A percentile compares a stretch with the other conserved stretches of the same genome.
Conservation (phyloP, 1,140 invertebrate species). For the Bradynema listronoti region DNA sequence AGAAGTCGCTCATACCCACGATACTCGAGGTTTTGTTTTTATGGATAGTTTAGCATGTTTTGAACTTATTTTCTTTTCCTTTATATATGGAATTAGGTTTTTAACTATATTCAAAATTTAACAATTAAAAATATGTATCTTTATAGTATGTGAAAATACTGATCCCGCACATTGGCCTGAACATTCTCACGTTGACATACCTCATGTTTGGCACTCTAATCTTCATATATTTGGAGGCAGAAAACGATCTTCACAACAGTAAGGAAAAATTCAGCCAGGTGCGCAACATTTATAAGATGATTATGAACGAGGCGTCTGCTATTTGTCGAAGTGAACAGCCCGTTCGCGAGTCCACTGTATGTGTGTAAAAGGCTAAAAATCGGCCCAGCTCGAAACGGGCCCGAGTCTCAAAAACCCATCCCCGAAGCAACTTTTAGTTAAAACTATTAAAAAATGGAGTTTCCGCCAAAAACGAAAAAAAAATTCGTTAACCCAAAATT, state of each 20-base stretch:
- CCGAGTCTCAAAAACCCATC: no score
- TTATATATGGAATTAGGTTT: no score
- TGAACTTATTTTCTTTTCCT: no score
- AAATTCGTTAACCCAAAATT: not conserved
- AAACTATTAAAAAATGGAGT: not conserved
- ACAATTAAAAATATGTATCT: no score
- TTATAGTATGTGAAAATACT: no score
- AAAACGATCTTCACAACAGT: conserved; percentile 47
- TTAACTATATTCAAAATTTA: no score
- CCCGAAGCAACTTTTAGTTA: no score
- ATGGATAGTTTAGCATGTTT: no score
- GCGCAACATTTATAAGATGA: conserved; percentile 40
- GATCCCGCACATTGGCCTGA: conserved; percentile 61
- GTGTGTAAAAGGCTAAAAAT: not conserved
- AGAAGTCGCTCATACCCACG: no score
- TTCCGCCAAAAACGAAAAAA: not conserved
- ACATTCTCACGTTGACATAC: conserved; percentile 60
- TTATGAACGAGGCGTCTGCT: conserved; percentile 45
- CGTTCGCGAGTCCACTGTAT: not conserved
- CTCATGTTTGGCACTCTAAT: conserved; percentile 61
- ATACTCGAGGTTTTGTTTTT: no score
- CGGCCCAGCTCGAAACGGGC: no score
- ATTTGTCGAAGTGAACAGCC: conserved; percentile 26
- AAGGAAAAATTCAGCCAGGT: conserved; percentile 37
- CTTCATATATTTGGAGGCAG: conserved; percentile 59